Evolutionary conservation across 2,888 invertebrate species (phyloP).

Genomic region (Tuta absoluta): DNA sequence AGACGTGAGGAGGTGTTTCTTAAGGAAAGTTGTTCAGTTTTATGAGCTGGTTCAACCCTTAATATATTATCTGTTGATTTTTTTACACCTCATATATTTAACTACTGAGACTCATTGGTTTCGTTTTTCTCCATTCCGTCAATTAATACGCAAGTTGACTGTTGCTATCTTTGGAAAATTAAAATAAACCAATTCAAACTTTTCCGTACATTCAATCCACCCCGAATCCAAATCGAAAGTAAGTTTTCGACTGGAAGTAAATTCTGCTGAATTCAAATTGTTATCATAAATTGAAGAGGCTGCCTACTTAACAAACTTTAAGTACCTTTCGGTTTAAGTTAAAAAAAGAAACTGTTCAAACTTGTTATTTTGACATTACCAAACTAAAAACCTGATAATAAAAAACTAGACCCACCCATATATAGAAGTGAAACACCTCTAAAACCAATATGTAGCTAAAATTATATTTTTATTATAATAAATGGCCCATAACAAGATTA

Average conservation of each 20-base stretch:
- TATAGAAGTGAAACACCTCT: conserved; percentile 17
- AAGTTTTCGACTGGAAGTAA: conserved; percentile 38
- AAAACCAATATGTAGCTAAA: not conserved
- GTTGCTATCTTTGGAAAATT: not conserved
- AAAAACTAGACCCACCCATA: conserved; percentile 15
- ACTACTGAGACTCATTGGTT: no score
- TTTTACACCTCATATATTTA: no score
- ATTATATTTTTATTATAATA: conserved; percentile 10
- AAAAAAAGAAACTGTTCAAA: not conserved
- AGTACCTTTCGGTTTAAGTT: not conserved
- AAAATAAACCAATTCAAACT: conserved; percentile 17
- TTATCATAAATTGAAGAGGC: conserved; percentile 39
- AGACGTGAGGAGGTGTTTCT: no score
- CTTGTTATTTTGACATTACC: conserved; percentile 11
- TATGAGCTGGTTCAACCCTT: no score
- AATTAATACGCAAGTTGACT: no score
- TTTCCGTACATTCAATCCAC: not conserved
- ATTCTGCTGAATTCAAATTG: conserved; percentile 38
- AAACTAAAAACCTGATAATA: not conserved
- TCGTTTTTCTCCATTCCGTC: not conserved
- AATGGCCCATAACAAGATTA: conserved; percentile 22
- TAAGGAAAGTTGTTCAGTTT: no score
- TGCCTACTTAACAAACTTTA: conserved; percentile 36
- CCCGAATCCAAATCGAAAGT: conserved; percentile 31
- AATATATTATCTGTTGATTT: no score